Conservation (phyloP, 2,113 vertebrate species). For the Dissostichus mawsoni region DNA sequence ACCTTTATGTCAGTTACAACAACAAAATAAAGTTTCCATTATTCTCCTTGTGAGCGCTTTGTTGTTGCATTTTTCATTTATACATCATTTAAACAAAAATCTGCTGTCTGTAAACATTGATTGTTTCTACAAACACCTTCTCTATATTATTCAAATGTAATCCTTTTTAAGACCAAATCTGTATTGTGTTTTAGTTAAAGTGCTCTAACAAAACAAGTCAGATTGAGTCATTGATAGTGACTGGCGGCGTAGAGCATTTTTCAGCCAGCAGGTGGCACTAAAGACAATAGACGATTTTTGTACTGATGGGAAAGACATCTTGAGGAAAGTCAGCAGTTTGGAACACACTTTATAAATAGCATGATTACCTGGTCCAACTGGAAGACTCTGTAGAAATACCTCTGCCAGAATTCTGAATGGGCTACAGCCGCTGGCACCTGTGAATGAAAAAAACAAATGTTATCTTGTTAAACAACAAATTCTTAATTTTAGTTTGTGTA, state of each 20-base stretch:
- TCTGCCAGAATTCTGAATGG: slow-evolving; percentile 96
- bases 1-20: too few species aligned
- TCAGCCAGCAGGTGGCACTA: slow-evolving; percentile 66
- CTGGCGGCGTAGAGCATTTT: background rate
- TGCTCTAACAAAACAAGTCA: background rate
- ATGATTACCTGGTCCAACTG: slow-evolving; percentile 92
- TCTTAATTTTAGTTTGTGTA: background rate
- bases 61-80: too few species aligned
- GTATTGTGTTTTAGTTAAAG: too few species aligned
- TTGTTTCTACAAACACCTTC: too few species aligned
- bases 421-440: slow-evolving; percentile 96
- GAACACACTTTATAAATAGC: background rate
- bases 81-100: too few species aligned
- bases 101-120: too few species aligned
- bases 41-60: too few species aligned
- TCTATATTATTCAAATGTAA: too few species aligned
- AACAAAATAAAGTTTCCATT: too few species aligned
- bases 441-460: background rate
- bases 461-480: background rate
- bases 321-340: background rate
- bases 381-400: slow-evolving; percentile 97
- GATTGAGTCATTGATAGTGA: background rate
- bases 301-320: background rate
- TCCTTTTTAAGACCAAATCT: too few species aligned
- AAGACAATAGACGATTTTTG: background rate